Evolutionary conservation across 2,797 vertebrate genomes (phyloP), one percentile per base, ranked within the genome.

Genomic region (Gobio occitaniae): DNA sequence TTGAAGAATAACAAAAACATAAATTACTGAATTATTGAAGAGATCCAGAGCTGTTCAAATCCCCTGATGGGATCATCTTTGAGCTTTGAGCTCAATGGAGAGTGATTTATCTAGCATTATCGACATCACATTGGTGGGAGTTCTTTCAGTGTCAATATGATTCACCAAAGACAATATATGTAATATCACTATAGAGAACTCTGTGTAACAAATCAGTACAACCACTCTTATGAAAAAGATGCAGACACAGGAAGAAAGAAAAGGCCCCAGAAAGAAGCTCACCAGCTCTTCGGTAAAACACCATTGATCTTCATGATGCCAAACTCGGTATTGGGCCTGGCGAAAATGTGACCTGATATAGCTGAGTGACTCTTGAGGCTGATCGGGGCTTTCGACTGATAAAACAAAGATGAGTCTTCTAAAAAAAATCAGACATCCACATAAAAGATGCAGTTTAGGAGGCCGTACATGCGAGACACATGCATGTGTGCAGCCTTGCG

Each of bases 1-100:
- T 59, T 83, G 83, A 85, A 76, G 47, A 89, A 89, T 70, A 87
- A 89, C 86, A 89, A 87, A 84, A 65, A 69, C 72, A 85, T 88
- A 85, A 89, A 87, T 89, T 52, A 87, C 61, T 52, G 61, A 75
- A 77, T 59, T 65, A 81, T 70, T 66, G 76, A 78, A 82, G 56
- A 74, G 71, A 78, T 78, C 25, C 41, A 56, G 47, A 78, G 56
- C 68, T 56, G 17, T 47, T 82, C 74, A 78, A 74, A 86, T 72
- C 66, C 78, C n/a, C 74, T 38, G 50, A 75, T 19, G 44, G n/a
- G 44, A 52, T 61, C 65, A 75, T 84, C 68, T 52, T 29, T 79
- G n/a, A 65, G 84, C 70, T 84, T 80, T 79, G 75, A 70, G 50
- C 54, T 52, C 59, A 72, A 79, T 61, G 48, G 38, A 71, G 63